These are phyloP conservation scores for Gopherus evgoodei DNA, from an alignment of 2,113 vertebrate genomes.

Conservation along the genomic window DNA sequence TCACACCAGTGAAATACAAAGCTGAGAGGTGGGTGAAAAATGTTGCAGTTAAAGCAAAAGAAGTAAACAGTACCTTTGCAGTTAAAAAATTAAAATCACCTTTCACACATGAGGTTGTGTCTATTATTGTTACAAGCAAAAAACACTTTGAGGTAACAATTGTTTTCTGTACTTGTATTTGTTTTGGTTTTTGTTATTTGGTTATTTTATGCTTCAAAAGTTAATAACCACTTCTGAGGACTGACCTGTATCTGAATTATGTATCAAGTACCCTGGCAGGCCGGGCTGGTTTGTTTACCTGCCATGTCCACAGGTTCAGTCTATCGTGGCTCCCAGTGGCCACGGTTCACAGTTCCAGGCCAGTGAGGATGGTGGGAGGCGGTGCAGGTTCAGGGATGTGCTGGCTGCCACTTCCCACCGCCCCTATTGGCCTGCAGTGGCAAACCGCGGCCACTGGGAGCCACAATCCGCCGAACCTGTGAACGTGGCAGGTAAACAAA, in stretches of 20 bases:
- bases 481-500: too few species aligned
- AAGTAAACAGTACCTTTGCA: slow-evolving; percentile 9
- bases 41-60: slow-evolving; percentile 28
- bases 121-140: not conserved
- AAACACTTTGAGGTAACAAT: not conserved
- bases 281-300: too few species aligned
- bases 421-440: too few species aligned
- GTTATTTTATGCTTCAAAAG: rapidly evolving
- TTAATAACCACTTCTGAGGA: not conserved
- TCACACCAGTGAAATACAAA: slow-evolving; percentile 21
- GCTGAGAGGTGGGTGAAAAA: slow-evolving; percentile 23
- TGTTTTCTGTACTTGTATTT: not conserved
- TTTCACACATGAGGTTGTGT: not conserved
- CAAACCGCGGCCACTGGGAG: too few species aligned
- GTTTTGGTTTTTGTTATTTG: not conserved
- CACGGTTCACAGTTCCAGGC: too few species aligned
- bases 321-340: too few species aligned
- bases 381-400: too few species aligned
- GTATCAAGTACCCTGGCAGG: too few species aligned
- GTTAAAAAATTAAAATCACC: slow-evolving; percentile 15
- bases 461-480: too few species aligned
- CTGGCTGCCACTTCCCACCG: too few species aligned
- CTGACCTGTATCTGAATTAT: not conserved
- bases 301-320: too few species aligned
- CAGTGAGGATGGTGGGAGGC: too few species aligned